Conservation (phyloP, 2,797 vertebrate genomes). For the Linurgus olivaceus region DNA sequence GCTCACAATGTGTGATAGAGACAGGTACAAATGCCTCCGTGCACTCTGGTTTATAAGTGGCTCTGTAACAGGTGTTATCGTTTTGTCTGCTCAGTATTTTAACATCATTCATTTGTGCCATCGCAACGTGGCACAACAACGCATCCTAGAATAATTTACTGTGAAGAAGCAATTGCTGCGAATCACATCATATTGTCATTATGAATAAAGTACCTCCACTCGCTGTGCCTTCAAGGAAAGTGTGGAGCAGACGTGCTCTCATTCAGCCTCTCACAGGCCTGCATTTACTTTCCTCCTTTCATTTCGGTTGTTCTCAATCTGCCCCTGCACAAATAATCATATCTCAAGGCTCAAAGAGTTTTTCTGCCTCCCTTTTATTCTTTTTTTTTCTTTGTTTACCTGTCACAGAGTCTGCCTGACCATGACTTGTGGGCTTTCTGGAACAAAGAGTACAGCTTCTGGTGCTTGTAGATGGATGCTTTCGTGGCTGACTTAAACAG, state of each 20-base stretch:
- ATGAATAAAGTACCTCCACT: slow-evolving; percentile 52
- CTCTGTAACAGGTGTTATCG: slow-evolving; percentile 65
- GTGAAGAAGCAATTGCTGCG: slow-evolving; percentile 61
- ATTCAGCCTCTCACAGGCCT: background rate
- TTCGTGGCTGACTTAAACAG: background rate
- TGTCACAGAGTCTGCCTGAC: background rate
- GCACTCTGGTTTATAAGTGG: slow-evolving; percentile 46
- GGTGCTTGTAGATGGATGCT: background rate
- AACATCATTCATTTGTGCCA: slow-evolving; percentile 67
- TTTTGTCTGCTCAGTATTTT: slow-evolving; percentile 64
- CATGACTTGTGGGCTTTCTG: background rate
- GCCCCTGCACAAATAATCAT: slow-evolving; percentile 1
- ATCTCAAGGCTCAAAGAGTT: background rate
- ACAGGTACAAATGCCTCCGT: slow-evolving; percentile 61
- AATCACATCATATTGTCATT: slow-evolving; percentile 64
- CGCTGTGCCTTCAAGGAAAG: slow-evolving; percentile 2
- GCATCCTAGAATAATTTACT: slow-evolving; percentile 52
- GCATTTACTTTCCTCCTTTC: background rate
- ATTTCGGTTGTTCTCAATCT: slow-evolving; percentile 1
- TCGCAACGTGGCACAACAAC: slow-evolving; percentile 49
- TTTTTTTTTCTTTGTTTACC: slow-evolving; percentile 11
- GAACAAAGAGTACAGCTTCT: background rate
- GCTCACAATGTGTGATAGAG: slow-evolving; percentile 35
- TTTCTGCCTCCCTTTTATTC: background rate
- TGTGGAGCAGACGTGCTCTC: background rate